A percentile compares a stretch with the other conserved stretches of the same genome.
phyloP scores from a whole-genome alignment of 2,888 invertebrate species.

The Andrena fulva region DNA sequence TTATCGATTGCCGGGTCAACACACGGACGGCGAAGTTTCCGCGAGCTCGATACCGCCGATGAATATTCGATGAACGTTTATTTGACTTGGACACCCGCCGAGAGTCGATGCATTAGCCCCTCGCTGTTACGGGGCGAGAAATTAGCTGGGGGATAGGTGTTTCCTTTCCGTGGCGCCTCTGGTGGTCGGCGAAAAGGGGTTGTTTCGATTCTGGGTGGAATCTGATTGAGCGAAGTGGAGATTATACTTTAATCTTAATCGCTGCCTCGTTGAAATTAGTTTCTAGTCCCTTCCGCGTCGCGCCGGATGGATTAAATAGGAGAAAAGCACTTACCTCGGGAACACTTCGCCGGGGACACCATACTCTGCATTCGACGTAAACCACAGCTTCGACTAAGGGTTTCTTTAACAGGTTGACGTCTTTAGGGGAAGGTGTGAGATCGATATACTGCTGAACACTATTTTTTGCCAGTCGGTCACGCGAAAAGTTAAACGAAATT shows the following conservation, averaged over 20 bases:
- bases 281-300: too few species aligned
- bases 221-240: neutral
- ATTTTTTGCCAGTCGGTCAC: too few species aligned
- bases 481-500: too few species aligned
- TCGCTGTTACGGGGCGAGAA: neutral
- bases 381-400: too few species aligned
- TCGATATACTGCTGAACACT: too few species aligned
- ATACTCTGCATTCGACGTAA: too few species aligned
- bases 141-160: conserved; percentile 9
- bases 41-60: conserved; percentile 30
- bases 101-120: conserved; percentile 10
- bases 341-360: neutral
- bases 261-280: too few species aligned
- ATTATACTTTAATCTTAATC: too few species aligned
- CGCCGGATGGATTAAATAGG: too few species aligned
- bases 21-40: conserved; percentile 8
- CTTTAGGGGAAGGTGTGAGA: too few species aligned
- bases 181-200: neutral
- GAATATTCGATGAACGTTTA: conserved; percentile 46
- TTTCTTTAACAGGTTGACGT: too few species aligned
- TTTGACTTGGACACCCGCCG: conserved; percentile 30
- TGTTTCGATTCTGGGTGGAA: neutral
- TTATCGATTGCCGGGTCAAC: conserved; percentile 43
- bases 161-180: neutral
- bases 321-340: neutral